A percentile compares a stretch with the other conserved stretches of the same genome.
Evolutionary conservation across 2,888 invertebrate species (phyloP).

Genomic region (Heliconius charithonia): DNA sequence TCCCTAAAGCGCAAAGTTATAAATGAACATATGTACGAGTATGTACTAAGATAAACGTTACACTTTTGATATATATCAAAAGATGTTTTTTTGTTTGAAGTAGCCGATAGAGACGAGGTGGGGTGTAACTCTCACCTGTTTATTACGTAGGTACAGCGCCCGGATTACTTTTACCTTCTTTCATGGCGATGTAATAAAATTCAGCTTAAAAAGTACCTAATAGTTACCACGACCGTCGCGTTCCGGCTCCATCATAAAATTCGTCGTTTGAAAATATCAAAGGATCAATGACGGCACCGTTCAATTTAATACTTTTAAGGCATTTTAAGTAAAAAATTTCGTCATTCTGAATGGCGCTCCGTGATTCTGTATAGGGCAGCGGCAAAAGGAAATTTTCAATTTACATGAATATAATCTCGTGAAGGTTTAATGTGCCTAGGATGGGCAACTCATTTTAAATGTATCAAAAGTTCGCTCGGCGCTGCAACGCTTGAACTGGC

Average conservation of each 20-base stretch:
- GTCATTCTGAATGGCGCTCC: neutral
- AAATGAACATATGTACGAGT: conserved; percentile 10
- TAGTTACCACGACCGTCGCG: conserved; percentile 48
- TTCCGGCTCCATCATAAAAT: conserved; percentile 40
- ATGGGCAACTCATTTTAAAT: conserved; percentile 72
- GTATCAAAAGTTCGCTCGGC: conserved; percentile 73
- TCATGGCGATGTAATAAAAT: conserved; percentile 81
- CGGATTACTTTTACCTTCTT: conserved; percentile 81
- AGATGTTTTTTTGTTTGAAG: conserved; percentile 41
- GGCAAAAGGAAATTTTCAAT: conserved; percentile 50
- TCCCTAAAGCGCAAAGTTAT: neutral
- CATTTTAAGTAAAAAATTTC: conserved; percentile 7
- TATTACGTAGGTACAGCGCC: conserved; percentile 52
- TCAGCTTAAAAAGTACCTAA: conserved; percentile 77
- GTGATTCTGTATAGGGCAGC: conserved; percentile 10
- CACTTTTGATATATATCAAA: conserved; percentile 16
- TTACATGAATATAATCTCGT: conserved; percentile 58
- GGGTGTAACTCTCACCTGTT: conserved; percentile 62
- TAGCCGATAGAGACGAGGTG: conserved; percentile 39
- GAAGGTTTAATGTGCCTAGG: conserved; percentile 60
- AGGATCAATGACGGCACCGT: conserved; percentile 16
- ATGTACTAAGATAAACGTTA: neutral
- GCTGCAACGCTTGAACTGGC: conserved; percentile 61
- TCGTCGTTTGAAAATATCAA: conserved; percentile 34
- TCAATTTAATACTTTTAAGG: conserved; percentile 25